Base-by-base conservation (phyloP, 2,797 vertebrate genomes). In the Perodicticus potto region DNA sequence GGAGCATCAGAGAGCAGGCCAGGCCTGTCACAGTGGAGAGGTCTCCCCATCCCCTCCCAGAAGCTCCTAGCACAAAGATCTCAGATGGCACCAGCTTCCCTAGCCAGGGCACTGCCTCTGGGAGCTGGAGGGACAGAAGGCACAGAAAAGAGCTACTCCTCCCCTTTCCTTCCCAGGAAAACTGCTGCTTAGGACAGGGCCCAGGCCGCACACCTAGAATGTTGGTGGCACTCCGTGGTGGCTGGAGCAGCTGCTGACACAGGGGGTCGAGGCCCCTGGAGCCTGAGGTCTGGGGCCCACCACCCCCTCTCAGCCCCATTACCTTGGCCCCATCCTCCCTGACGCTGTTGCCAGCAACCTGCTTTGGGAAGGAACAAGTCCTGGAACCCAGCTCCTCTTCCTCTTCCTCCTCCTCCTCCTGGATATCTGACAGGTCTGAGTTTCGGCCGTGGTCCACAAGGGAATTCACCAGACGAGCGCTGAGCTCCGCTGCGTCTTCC, bases 401-500 rank as follows among this genome's bases (percentile, higher is more conserved):
- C 2, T 93, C 88, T n/a, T 96, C 94, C 37, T 99, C 99, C 9
- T 99, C 99, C 63, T 99, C 99, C 97, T 99, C 99, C 97, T 99
- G 98, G 97, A 99, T 99, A 98, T 99, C 99, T 0, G 99, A 99
- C 67, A 99, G 99, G 98, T 99, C 99, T n/a, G 99, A 99, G 77
- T 98, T 99, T 1, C 98, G 99, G 97, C 98, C 99, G 96, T 99
- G 99, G 94, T 99, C 99, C 61, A 98, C 98, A 7, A 99, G 99
- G 90, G 99, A 98, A 76, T 97, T 98, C 89, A 98, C 97, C 13
- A 97, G 97, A 17, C 87, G 91, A 77, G 77, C 93, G 67, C 98
- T 97, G 2, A 95, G 59, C 25, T 98, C 98, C 0, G 91, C 96
- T 0, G 67, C 5, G 13, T 98, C 98, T 70, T 98, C 98, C 95